Base-by-base conservation (phyloP, 2,113 vertebrate genomes). In the Micromys minutus region DNA sequence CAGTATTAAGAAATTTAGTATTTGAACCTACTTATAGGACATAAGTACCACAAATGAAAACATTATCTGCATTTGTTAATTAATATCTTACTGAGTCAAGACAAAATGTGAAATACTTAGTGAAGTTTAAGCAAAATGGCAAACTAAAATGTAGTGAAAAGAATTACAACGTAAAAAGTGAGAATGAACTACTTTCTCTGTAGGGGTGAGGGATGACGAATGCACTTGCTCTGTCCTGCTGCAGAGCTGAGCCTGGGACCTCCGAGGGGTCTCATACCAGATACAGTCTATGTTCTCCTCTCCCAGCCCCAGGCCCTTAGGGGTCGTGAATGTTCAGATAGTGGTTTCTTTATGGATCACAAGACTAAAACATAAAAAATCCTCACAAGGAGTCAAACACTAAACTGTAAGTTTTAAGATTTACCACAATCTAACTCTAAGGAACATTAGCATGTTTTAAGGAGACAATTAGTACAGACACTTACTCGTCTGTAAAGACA, bases 381-480 rank as follows among this genome's bases (percentile, higher is more conserved):
- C 15, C 17, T 71, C 74, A 39, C 7, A 84, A 96, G 34, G 5
- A 84, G 31, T 50, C 36, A 77, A 87, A 80, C 7, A 15, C 50
- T 87, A 76, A 93, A 94, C 75, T 71, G 17, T 31, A 59, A 42
- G 39, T 29, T 81, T 95, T 77, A 90, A 84, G 94, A 63, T 36
- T 67, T 63, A 42, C 21, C 42, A 86, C n/a, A 85, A 55, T 42
- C 50, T 87, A 67, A 94, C 52, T 17, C 55, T 69, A 65, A 75
- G 36, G 86, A 72, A 61, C 19, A 8, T 50, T 21, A 67, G 16
- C n/a, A 26, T 22, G 22, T 16, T 76, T 74, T 59, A 45, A 34
- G 87, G 34, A 95, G 13, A 72, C 24, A 97, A 81, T 1, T 7
- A 65, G 19, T 22, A 86, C 0, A 81, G 24, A 94, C 79, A 81